Conservation (phyloP, 2,113 vertebrate species). For the Orcinus orca region DNA sequence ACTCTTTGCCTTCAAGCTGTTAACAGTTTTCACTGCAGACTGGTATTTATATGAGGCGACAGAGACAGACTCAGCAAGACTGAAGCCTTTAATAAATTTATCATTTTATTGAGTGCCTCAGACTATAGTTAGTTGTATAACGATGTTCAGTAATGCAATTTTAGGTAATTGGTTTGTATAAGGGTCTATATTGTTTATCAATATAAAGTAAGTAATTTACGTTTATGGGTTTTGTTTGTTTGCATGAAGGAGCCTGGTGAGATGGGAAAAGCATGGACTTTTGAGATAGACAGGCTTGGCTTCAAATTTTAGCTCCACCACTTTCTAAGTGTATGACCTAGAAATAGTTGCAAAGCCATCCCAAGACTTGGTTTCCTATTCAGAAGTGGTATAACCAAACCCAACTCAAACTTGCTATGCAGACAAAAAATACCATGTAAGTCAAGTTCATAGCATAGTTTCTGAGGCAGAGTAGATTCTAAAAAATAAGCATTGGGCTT, state of each 20-base stretch:
- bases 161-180: constrained; percentile 47
- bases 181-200: constrained; percentile 31
- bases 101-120: not conserved
- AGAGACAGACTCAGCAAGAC: not conserved
- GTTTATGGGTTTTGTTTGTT: not conserved
- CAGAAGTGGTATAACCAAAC: not conserved
- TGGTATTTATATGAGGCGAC: not conserved
- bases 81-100: constrained; percentile 24
- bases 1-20: not conserved
- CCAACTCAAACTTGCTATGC: not conserved
- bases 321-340: not conserved
- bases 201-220: not conserved
- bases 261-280: not conserved
- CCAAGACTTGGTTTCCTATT: not conserved
- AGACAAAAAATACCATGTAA: not conserved
- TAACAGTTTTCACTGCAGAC: not conserved
- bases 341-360: not conserved
- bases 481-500: not conserved
- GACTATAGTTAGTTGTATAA: not conserved
- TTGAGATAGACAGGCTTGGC: not conserved
- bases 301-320: not conserved
- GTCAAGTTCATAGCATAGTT: not conserved
- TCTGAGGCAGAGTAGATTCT: not conserved
- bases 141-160: constrained; percentile 8
- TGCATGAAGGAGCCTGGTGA: not conserved